phyloP scores from a whole-genome alignment of 2,888 invertebrate genomes.

The Exocentrus adspersus region DNA sequence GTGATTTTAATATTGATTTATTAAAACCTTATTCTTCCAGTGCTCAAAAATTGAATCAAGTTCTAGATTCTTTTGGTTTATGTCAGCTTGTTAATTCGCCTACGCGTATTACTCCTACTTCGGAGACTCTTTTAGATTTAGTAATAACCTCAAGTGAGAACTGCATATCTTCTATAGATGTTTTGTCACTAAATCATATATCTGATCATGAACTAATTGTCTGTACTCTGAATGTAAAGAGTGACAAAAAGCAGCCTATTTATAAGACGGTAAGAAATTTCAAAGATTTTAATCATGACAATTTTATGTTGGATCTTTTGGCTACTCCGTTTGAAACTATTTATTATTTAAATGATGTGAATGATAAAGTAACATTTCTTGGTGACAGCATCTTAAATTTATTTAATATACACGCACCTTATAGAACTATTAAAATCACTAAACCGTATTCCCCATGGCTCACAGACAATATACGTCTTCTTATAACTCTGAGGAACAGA shows the following conservation, averaged over 20 bases:
- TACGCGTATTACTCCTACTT: background rate
- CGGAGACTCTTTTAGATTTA: background rate
- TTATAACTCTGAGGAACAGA: background rate
- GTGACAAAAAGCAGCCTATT: background rate
- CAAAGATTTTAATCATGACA: background rate
- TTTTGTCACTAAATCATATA: background rate
- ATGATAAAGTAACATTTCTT: background rate
- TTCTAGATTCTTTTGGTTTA: background rate
- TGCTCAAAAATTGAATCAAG: background rate
- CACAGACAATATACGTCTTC: background rate
- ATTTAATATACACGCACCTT: background rate
- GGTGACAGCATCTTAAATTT: background rate
- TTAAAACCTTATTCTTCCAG: background rate
- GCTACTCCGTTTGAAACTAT: background rate
- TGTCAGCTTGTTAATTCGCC: background rate
- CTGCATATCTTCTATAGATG: background rate
- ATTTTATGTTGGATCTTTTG: background rate
- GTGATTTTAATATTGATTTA: slow-evolving; percentile 3
- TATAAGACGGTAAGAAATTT: background rate
- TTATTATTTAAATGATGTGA: background rate
- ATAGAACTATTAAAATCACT: background rate
- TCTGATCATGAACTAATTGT: background rate
- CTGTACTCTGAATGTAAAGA: background rate
- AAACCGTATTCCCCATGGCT: background rate
- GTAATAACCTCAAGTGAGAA: background rate